Percentiles rank a stretch among this genome's conserved stretches.
Evolutionary conservation across 1,140 invertebrate genomes (phyloP).

Genomic region (Trichonephila clavipes): DNA sequence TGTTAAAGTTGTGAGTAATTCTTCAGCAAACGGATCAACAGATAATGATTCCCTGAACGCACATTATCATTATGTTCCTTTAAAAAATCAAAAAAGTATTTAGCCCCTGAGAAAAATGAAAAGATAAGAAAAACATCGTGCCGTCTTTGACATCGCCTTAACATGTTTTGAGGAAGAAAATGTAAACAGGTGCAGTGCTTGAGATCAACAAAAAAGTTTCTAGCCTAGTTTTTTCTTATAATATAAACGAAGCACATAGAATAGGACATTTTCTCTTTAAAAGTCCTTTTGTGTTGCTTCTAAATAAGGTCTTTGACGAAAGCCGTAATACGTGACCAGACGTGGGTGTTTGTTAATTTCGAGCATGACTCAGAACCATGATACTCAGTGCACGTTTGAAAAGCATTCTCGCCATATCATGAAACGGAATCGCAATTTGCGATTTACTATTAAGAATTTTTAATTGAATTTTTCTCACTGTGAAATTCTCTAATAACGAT

Average conservation of each 20-base stretch:
- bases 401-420: constrained; percentile 17
- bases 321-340: constrained; percentile 40
- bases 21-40: background rate
- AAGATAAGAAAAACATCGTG: background rate
- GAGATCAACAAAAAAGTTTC: constrained; percentile 23
- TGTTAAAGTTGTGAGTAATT: background rate
- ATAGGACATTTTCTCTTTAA: constrained; percentile 33
- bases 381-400: background rate
- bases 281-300: constrained; percentile 42
- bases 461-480: background rate
- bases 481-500: background rate
- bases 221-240: constrained; percentile 24
- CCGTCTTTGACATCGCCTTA: background rate
- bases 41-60: background rate
- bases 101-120: background rate
- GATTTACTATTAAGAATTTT: background rate
- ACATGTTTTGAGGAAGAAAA: background rate
- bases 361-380: constrained; percentile 34
- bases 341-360: constrained; percentile 36
- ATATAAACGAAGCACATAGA: background rate
- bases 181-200: background rate
- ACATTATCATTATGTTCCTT: background rate
- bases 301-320: constrained; percentile 52
- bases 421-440: background rate
- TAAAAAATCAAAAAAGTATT: background rate